Percentiles rank a stretch among this genome's conserved stretches.
Evolutionary conservation across 2,888 invertebrate genomes (phyloP).

Genomic region (Matsumyia berberina): DNA sequence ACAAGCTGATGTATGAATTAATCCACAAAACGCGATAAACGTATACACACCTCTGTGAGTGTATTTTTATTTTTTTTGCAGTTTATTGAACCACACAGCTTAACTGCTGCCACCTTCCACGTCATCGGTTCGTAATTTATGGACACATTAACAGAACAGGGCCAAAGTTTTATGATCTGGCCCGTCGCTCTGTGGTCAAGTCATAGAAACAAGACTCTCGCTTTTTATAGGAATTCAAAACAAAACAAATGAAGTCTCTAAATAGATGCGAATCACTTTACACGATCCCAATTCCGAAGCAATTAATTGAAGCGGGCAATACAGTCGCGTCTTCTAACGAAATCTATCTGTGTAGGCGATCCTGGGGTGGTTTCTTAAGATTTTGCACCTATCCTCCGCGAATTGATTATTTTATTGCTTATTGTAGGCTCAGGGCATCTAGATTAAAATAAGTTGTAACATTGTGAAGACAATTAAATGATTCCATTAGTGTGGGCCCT

Average conservation of each 20-base stretch:
- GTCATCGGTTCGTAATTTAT: constrained; percentile 49
- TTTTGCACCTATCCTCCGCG: not conserved
- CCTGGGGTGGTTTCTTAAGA: not conserved
- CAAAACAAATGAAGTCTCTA: not conserved
- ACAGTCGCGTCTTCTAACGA: not conserved
- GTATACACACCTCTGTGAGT: not conserved
- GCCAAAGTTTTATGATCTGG: constrained; percentile 39
- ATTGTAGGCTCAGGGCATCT: not conserved
- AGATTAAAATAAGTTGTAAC: not conserved
- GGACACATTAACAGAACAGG: constrained; percentile 47
- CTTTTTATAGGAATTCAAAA: constrained; percentile 36
- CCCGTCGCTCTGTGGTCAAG: constrained; percentile 1
- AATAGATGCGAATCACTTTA: constrained; percentile 36
- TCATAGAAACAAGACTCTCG: constrained; percentile 31
- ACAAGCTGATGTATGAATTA: constrained; percentile 42
- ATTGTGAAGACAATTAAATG: constrained; percentile 9
- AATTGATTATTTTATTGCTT: not conserved
- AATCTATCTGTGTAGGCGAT: constrained; percentile 26
- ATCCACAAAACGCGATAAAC: constrained; percentile 25
- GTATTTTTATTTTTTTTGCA: constrained; percentile 7
- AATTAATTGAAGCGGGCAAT: constrained; percentile 2
- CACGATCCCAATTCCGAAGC: not conserved
- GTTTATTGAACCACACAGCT: constrained; percentile 52
- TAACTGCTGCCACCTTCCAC: not conserved
- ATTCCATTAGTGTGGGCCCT: constrained; percentile 24